Percentiles rank a stretch among this genome's conserved stretches.
These are phyloP conservation scores for Chironomus riparius DNA, from an alignment of 2,888 invertebrate genomes.

Conservation along the genomic window DNA sequence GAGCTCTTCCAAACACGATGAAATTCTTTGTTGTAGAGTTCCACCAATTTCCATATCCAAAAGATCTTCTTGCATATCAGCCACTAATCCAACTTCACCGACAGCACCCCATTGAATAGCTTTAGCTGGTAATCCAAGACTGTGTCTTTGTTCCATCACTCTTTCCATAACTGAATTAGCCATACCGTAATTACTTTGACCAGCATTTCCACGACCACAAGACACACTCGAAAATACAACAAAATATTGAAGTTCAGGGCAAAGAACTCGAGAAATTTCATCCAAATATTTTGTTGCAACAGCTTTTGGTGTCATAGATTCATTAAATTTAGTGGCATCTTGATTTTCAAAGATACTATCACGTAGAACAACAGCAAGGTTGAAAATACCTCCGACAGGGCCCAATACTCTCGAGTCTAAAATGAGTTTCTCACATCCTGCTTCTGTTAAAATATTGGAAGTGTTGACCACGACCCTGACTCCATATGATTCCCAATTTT, in stretches of 20 bases:
- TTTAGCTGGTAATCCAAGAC: conserved; percentile 57
- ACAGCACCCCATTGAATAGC: conserved; percentile 84
- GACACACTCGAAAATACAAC: conserved; percentile 78
- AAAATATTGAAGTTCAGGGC: conserved; percentile 50
- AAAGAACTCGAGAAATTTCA: conserved; percentile 46
- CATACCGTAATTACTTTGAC: conserved; percentile 82
- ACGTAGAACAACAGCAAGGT: conserved; percentile 66
- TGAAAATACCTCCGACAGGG: conserved; percentile 68
- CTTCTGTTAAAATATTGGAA: conserved; percentile 57
- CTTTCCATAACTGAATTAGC: conserved; percentile 86
- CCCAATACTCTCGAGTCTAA: conserved; percentile 52
- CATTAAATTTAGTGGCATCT: conserved; percentile 55
- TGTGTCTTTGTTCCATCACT: conserved; percentile 60
- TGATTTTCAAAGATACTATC: conserved; percentile 68
- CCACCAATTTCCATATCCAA: conserved; percentile 56
- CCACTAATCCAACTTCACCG: conserved; percentile 68
- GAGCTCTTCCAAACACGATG: conserved; percentile 62
- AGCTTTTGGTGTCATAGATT: conserved; percentile 64
- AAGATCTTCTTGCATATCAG: conserved; percentile 55
- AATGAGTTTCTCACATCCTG: conserved; percentile 59
- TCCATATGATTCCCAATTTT: conserved; percentile 58
- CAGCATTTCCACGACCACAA: conserved; percentile 75
- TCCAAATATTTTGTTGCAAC: conserved; percentile 63
- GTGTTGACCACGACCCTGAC: conserved; percentile 55
- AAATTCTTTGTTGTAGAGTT: conserved; percentile 67